These are phyloP conservation scores for Lepilemur septentrionalis DNA, from an alignment of 2,797 vertebrate species.

Conservation along the genomic window DNA sequence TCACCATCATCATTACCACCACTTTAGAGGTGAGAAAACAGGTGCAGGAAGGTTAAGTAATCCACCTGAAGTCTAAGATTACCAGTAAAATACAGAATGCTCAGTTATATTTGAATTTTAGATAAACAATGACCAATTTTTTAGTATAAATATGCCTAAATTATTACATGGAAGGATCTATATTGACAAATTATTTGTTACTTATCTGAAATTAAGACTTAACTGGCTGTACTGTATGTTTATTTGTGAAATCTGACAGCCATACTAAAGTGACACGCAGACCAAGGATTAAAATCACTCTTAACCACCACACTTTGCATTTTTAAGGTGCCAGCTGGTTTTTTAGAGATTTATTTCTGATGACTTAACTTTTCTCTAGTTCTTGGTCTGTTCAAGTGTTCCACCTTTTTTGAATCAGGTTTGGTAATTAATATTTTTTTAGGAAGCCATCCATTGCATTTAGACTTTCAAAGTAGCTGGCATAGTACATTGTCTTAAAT, in stretches of 20 bases:
- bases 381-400: conserved; percentile 15
- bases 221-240: not conserved
- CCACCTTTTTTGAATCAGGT: conserved; percentile 18
- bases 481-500: not conserved
- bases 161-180: conserved; percentile 1
- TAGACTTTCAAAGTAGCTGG: conserved; percentile 16
- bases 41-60: not conserved
- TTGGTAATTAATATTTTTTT: not conserved
- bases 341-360: not conserved
- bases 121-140: not conserved
- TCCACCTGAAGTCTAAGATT: not conserved
- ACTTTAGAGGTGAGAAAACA: not conserved
- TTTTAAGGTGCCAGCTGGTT: not conserved
- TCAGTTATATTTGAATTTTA: conserved; percentile 19
- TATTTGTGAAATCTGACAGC: not conserved
- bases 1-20: not conserved
- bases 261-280: not conserved
- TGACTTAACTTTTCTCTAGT: not conserved
- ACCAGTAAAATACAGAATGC: not conserved
- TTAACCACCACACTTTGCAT: not conserved
- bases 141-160: not conserved
- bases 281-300: not conserved
- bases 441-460: not conserved
- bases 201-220: conserved; percentile 36
- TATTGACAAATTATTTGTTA: not conserved